Conservation (phyloP, 30 jellyfish, hydroid and myxozoan genomes). For the Aurelia sp. region DNA sequence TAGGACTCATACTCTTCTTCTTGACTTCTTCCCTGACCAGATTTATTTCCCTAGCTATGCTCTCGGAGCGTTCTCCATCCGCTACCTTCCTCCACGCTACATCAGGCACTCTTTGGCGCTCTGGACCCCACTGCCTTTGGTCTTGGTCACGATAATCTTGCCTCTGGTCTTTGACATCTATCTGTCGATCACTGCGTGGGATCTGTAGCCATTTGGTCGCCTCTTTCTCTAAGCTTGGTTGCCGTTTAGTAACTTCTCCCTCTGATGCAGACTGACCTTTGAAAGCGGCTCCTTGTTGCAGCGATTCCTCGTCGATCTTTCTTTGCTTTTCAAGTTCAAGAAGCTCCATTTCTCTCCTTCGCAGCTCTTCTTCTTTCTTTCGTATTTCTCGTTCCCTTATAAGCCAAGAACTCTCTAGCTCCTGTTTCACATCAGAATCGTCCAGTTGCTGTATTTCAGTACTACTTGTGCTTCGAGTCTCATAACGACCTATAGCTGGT, state of each 20-base stretch:
- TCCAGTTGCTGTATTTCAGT: constrained; percentile 1
- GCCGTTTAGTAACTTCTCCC: background rate
- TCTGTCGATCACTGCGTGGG: background rate
- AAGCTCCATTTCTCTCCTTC: constrained; percentile 37
- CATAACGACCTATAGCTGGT: background rate
- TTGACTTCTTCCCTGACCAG: background rate
- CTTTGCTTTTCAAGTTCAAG: constrained; percentile 61
- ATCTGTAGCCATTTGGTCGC: background rate
- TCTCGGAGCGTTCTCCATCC: background rate
- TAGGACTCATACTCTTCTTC: background rate
- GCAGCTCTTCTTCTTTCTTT: constrained; percentile 31
- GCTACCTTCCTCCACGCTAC: too few relatives aligned
- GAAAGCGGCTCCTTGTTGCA: constrained; percentile 1
- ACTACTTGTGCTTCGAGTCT: background rate
- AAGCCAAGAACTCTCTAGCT: constrained; percentile 6
- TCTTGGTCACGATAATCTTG: too few relatives aligned
- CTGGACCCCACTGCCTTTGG: too few relatives aligned
- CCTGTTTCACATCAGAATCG: background rate
- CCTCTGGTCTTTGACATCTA: background rate
- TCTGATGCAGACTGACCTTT: background rate
- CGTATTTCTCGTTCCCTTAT: constrained; percentile 41
- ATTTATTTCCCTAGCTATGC: background rate
- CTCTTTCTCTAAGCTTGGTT: constrained; percentile 5
- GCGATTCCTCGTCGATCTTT: background rate
- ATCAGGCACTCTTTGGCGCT: background rate